Conservation (phyloP, 2,888 invertebrate genomes). For the Hemithea aestivaria region DNA sequence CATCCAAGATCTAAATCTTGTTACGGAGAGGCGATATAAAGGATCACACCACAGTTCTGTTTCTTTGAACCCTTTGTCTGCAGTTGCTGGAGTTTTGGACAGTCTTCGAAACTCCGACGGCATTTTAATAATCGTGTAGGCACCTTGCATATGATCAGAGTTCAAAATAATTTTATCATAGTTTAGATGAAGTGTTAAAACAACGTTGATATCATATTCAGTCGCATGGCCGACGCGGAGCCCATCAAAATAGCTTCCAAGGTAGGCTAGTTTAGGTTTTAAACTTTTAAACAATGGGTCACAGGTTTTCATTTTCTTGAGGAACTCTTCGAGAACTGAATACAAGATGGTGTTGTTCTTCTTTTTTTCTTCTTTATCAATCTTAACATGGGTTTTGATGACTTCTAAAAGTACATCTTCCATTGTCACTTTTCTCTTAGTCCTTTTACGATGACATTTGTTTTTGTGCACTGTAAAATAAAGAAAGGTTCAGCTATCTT, state of each 20-base stretch:
- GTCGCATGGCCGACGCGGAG: constrained; percentile 53
- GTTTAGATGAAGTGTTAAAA: constrained; percentile 46
- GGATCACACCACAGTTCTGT: constrained; percentile 51
- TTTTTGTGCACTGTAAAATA: too few relatives aligned
- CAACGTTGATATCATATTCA: constrained; percentile 55
- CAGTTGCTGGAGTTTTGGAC: constrained; percentile 37
- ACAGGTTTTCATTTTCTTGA: constrained; percentile 41
- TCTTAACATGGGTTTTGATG: constrained; percentile 41
- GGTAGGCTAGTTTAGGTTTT: constrained; percentile 50
- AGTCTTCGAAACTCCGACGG: constrained; percentile 55
- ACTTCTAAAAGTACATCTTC: constrained; percentile 45
- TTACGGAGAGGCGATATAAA: constrained; percentile 38
- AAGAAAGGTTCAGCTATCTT: too few relatives aligned
- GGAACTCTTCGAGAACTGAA: constrained; percentile 40
- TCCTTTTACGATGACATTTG: constrained; percentile 1
- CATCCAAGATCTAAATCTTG: constrained; percentile 49
- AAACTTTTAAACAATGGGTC: constrained; percentile 44
- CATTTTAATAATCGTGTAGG: constrained; percentile 46
- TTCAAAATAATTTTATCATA: constrained; percentile 45
- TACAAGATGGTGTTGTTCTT: constrained; percentile 45
- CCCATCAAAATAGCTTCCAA: constrained; percentile 57
- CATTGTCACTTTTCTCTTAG: constrained; percentile 27
- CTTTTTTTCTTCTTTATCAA: constrained; percentile 41
- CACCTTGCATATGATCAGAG: constrained; percentile 32
- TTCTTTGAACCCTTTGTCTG: constrained; percentile 42